Percentiles rank a stretch among this genome's conserved stretches.
Conservation (phyloP, 2,797 vertebrate genomes). For the Selene dorsalis region DNA sequence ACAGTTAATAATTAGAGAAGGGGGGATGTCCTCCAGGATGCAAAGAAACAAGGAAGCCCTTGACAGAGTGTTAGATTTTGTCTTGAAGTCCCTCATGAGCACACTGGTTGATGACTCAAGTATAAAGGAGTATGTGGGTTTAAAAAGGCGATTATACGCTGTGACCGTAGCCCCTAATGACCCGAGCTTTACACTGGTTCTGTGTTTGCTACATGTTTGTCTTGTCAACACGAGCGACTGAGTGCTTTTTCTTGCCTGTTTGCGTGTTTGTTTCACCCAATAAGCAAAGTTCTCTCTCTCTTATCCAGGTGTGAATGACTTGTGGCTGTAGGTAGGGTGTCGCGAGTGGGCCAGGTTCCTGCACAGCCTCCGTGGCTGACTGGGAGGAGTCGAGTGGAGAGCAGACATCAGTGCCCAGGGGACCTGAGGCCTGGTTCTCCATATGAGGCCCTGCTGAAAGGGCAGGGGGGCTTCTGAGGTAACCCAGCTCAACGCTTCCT, state of each 20-base stretch:
- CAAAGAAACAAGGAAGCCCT: conserved; percentile 28
- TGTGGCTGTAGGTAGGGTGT: conserved; percentile 81
- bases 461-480: conserved; percentile 86
- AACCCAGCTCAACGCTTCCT: conserved; percentile 62
- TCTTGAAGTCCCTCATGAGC: conserved; percentile 52
- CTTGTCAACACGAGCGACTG: conserved; percentile 65
- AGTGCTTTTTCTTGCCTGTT: conserved; percentile 73
- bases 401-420: conserved; percentile 83
- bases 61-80: conserved; percentile 42
- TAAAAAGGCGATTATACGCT: conserved; percentile 43
- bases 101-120: conserved; percentile 55
- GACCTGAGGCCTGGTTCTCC: conserved; percentile 82
- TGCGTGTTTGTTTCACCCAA: conserved; percentile 58
- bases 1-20: conserved; percentile 15
- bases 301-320: conserved; percentile 85
- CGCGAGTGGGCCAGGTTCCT: conserved; percentile 79
- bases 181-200: conserved; percentile 58
- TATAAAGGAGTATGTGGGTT: conserved; percentile 63
- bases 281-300: conserved; percentile 74
- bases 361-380: conserved; percentile 80
- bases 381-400: conserved; percentile 80
- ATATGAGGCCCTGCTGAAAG: conserved; percentile 86
- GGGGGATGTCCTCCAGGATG: conserved; percentile 12
- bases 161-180: conserved; percentile 61
- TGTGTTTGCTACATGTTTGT: conserved; percentile 59